Evolutionary conservation across 2,888 invertebrate genomes (phyloP).

Genomic region (Buathra laborator): DNA sequence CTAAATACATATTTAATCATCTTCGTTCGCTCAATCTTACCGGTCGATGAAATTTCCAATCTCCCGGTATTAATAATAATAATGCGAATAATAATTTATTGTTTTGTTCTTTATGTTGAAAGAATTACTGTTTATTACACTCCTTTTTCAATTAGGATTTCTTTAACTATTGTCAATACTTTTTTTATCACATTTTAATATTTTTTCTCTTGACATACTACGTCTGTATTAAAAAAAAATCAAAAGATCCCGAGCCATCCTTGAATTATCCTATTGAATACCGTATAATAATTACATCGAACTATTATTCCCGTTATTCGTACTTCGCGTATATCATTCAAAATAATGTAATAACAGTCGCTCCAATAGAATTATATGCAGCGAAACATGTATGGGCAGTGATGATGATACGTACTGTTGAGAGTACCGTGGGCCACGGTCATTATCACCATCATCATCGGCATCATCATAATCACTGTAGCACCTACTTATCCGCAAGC

Average conservation of each 20-base stretch:
- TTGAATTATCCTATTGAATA: background rate
- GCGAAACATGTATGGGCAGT: conserved; percentile 4
- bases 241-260: background rate
- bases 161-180: too few relatives aligned
- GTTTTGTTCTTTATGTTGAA: too few relatives aligned
- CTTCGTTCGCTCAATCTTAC: too few relatives aligned
- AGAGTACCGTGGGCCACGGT: conserved; percentile 39
- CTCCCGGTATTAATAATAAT: too few relatives aligned
- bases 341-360: background rate
- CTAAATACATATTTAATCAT: too few relatives aligned
- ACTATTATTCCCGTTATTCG: background rate
- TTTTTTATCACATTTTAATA: background rate
- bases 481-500: conserved; percentile 67
- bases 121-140: too few relatives aligned
- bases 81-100: too few relatives aligned
- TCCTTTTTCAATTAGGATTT: too few relatives aligned
- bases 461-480: conserved; percentile 76
- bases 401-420: conserved; percentile 25
- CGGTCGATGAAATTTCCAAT: too few relatives aligned
- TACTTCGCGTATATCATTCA: conserved; percentile 10
- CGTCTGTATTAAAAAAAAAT: background rate
- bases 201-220: background rate
- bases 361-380: conserved; percentile 1
- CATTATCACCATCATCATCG: conserved; percentile 74
- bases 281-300: background rate